Conservation (phyloP, 2,797 vertebrate species). For the Rhyacichthys aspro region DNA sequence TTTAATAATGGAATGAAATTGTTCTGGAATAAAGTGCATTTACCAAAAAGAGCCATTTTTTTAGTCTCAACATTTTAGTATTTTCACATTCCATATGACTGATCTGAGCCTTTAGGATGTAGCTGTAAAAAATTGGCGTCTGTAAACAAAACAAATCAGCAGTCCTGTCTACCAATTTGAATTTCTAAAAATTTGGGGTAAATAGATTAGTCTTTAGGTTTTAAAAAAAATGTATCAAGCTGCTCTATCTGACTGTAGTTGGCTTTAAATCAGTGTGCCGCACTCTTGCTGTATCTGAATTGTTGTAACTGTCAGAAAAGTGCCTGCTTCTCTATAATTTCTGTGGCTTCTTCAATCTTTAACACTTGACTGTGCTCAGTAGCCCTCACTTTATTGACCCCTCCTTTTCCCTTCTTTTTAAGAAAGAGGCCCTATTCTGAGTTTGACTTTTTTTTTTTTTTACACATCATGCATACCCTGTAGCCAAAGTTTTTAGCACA, state of each 20-base stretch:
- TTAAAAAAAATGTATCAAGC: not conserved
- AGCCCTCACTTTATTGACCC: slow-evolving; percentile 47
- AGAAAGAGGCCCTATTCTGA: slow-evolving; percentile 78
- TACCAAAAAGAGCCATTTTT: too few relatives aligned
- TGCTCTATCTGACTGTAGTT: slow-evolving; percentile 13
- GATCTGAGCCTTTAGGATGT: slow-evolving; percentile 6
- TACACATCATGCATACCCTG: slow-evolving; percentile 1
- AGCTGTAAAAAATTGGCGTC: slow-evolving; percentile 14
- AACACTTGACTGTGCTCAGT: slow-evolving; percentile 64
- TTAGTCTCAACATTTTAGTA: too few relatives aligned
- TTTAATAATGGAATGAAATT: too few relatives aligned
- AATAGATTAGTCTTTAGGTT: too few relatives aligned
- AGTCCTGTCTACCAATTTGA: not conserved
- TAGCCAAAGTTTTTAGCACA: slow-evolving; percentile 13
- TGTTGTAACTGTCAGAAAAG: slow-evolving; percentile 41
- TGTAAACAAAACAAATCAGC: slow-evolving; percentile 2
- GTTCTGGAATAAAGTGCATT: too few relatives aligned
- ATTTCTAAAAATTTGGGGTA: not conserved
- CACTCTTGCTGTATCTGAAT: slow-evolving; percentile 36
- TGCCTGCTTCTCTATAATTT: slow-evolving; percentile 39
- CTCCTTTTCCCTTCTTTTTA: slow-evolving; percentile 44
- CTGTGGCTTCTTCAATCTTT: slow-evolving; percentile 58
- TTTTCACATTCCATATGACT: slow-evolving; percentile 42
- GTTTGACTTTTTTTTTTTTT: slow-evolving; percentile 47
- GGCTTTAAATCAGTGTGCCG: slow-evolving; percentile 28